Conservation (phyloP, 2,797 vertebrate species). For the Zenarchopterus dispar region DNA sequence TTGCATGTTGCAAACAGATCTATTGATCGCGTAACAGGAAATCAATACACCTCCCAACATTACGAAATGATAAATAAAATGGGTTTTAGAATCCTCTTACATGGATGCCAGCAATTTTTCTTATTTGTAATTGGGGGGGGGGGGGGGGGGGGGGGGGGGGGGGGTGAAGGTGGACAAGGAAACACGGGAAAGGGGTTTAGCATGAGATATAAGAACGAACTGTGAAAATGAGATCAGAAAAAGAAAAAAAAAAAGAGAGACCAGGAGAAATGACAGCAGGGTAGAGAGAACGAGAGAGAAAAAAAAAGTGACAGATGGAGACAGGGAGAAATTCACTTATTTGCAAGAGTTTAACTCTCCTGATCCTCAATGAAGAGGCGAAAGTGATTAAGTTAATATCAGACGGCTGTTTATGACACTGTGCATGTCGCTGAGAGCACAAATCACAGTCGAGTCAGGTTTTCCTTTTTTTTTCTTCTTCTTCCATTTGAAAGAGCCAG, state of each 20-base stretch:
- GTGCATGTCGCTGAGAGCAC: slow-evolving; percentile 57
- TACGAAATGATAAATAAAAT: slow-evolving; percentile 81
- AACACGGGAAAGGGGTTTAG: slow-evolving; percentile 20
- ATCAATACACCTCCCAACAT: slow-evolving; percentile 50
- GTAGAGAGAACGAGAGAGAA: slow-evolving; percentile 21
- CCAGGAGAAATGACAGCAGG: slow-evolving; percentile 42
- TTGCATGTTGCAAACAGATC: background rate
- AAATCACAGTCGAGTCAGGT: slow-evolving; percentile 71
- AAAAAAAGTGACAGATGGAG: slow-evolving; percentile 49
- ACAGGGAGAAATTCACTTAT: slow-evolving; percentile 60
- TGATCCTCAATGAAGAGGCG: slow-evolving; percentile 75
- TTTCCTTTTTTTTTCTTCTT: slow-evolving; percentile 56
- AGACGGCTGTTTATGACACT: slow-evolving; percentile 66
- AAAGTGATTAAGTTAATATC: slow-evolving; percentile 79
- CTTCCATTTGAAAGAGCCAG: slow-evolving; percentile 59
- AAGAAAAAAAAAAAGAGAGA: slow-evolving; percentile 11
- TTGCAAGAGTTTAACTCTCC: slow-evolving; percentile 73
- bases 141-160: no score
- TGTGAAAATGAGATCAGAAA: slow-evolving; percentile 28
- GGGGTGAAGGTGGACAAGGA: slow-evolving; percentile 16
- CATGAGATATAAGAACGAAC: slow-evolving; percentile 6
- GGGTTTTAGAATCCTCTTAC: slow-evolving; percentile 69
- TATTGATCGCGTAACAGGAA: slow-evolving; percentile 27
- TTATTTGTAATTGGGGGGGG: slow-evolving; percentile 69
- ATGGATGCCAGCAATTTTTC: slow-evolving; percentile 71